Evolutionary conservation across 2,113 vertebrate species (phyloP), one percentile per base, ranked within the genome.

Genomic region (Halcyon malimbica): DNA sequence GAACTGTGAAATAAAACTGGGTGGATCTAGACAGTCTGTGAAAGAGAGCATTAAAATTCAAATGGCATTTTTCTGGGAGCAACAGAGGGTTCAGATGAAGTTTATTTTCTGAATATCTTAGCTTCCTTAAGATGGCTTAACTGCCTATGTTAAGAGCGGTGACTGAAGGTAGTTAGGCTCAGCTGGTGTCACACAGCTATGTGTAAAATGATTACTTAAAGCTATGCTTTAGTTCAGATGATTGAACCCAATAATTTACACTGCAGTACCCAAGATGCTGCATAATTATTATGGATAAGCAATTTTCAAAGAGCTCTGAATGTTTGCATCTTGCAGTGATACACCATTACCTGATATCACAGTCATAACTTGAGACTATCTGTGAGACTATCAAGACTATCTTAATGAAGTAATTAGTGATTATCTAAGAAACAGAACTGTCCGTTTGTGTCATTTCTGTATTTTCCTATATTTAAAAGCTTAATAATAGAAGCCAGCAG

Each of bases 11-110:
- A 95, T 95, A 90, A 87, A 93, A 82, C 53, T 62, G 77, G 53
- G 74, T 87, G 92, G 60, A 90, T 94, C 88, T 92, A 96, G 93
- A 93, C 88, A 94, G 80, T 81, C 74, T 94, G 90, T 89, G 94
- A 97, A 93, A 59, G 39, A 82, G 73, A 90, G 50, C 77, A 93
- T 95, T 97, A 94, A 89, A 91, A 97, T 96, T 92, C 95, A 96
- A 94, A 93, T 84, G 65, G 65, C 53, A 69, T 90, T 94, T 96
- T 87, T 44, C 89, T 92, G 74, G 57, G 90, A 96, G 86, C 73
- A 91, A 75, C 74, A 92, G 86, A 94, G 69, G 57, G 83, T 96
- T 97, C 94, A 96, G 90, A 69, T 25, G 88, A 95, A 97, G 88
- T 96, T 94, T 96, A 94, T 95, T 96, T 90, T 95, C 85, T 86